Evolutionary conservation across 2,113 vertebrate species (phyloP), one percentile per base, ranked within the genome.

Genomic region (Datnioides undecimradiatus): DNA sequence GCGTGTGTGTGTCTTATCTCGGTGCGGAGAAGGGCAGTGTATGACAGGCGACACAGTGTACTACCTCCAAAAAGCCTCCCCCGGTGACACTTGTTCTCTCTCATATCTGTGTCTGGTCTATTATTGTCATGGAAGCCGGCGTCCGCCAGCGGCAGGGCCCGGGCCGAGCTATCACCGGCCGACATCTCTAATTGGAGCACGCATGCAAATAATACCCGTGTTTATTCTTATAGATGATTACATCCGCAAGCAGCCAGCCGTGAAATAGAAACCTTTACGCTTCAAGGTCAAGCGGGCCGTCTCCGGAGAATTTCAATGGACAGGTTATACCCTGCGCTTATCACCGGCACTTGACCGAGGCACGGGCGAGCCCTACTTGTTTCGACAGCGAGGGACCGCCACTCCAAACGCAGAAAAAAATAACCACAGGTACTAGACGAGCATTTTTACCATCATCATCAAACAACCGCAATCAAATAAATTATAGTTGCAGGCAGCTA

Each of bases 161-260:
- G 65, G 58, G 71, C 79, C 21, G 33, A 72, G 65, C 60, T 83
- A 80, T 83, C 72, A 70, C 43, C 54, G 19, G 33, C 82, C 52
- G 55, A 71, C 73, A 68, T 73, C 68, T 81, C 46, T 89, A 88
- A 87, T 84, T 91, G 82, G 46, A 67, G 77, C 64, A 41, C 8
- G 13, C 72, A 73, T 77, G 48, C 80, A 83, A 71, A 86, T 79
- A 23, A 73, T 21, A 71, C 27, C 76, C 51, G 19, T 82, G 87
- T 80, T 90, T 79, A 83, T 84, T 80, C 69, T 63, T 69, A 80
- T 74, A 83, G 57, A 80, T 60, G 49, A 79, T 69, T 60, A 55
- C 76, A 60, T 84, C 79, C 41, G 45, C 69, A 25, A 31, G 64
- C 73, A 85, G 59, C 33, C 69, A 49, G 55, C 58, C 63, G 40